phyloP scores from a whole-genome alignment of 2,113 vertebrate genomes.

The Vicugna pacos region DNA sequence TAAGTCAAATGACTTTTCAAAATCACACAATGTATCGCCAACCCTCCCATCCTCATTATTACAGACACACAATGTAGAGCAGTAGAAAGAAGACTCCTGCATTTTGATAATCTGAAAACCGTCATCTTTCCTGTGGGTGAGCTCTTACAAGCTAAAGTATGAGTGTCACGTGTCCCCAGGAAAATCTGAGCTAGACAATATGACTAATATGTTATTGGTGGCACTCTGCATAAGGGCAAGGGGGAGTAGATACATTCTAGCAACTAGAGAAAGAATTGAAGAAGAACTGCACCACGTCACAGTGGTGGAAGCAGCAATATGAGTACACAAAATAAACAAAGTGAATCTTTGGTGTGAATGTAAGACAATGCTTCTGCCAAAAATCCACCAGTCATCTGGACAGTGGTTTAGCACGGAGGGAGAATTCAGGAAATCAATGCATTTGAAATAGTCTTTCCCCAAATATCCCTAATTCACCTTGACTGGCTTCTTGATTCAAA shows the following conservation, averaged over 20 bases:
- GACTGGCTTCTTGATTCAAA: neutral
- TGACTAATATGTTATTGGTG: neutral
- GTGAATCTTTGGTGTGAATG: neutral
- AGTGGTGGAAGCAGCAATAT: neutral
- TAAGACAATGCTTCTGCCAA: neutral
- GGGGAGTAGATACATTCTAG: neutral
- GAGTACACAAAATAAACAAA: neutral
- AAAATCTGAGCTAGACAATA: neutral
- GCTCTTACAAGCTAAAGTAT: neutral
- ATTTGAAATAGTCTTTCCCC: neutral
- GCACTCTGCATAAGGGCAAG: neutral
- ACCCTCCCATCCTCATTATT: accelerated
- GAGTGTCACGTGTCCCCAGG: neutral
- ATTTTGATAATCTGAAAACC: neutral
- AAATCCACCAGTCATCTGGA: neutral
- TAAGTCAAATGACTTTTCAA: neutral
- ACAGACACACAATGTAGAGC: neutral
- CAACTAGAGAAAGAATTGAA: neutral
- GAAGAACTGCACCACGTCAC: neutral
- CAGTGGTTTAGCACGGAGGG: neutral
- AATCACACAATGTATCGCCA: neutral
- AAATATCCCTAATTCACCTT: neutral
- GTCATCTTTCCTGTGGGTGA: neutral
- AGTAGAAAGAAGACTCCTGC: neutral
- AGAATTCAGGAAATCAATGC: neutral